A percentile compares a stretch with the other conserved stretches of the same genome.
Evolutionary conservation across 1,140 invertebrate genomes (phyloP).

Genomic region (Ips typographus): DNA sequence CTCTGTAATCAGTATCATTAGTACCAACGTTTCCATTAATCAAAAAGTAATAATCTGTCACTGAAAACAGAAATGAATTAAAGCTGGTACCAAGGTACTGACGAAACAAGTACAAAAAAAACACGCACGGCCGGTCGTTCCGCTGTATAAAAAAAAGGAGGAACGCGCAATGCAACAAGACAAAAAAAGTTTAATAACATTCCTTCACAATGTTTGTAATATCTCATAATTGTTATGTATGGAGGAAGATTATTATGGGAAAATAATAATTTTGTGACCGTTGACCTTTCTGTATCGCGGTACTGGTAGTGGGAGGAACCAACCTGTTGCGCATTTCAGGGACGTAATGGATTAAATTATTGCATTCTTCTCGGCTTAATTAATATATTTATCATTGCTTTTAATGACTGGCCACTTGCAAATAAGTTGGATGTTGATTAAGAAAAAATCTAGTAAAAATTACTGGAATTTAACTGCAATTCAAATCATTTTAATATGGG

Average conservation of each 20-base stretch:
- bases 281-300: constrained; percentile 44
- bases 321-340: constrained; percentile 41
- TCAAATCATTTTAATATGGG: too few relatives aligned
- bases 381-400: too few relatives aligned
- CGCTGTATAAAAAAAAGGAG: constrained; percentile 18
- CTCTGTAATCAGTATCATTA: constrained; percentile 14
- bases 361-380: too few relatives aligned
- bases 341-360: neutral
- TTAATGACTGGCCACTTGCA: too few relatives aligned
- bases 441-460: too few relatives aligned
- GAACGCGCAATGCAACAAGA: constrained; percentile 12
- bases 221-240: constrained; percentile 45
- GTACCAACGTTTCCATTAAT: constrained; percentile 8
- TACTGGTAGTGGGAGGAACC: constrained; percentile 41
- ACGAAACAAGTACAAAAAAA: constrained; percentile 8
- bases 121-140: neutral
- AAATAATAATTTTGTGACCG: constrained; percentile 49
- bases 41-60: constrained; percentile 22
- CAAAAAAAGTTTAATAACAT: constrained; percentile 41
- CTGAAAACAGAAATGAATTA: constrained; percentile 9
- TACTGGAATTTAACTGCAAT: too few relatives aligned
- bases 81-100: constrained; percentile 3
- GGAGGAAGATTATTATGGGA: constrained; percentile 45
- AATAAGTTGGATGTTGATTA: too few relatives aligned
- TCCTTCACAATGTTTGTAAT: constrained; percentile 44